Base-by-base conservation (phyloP, 2,888 invertebrate genomes). In the Mimachlamys varia region DNA sequence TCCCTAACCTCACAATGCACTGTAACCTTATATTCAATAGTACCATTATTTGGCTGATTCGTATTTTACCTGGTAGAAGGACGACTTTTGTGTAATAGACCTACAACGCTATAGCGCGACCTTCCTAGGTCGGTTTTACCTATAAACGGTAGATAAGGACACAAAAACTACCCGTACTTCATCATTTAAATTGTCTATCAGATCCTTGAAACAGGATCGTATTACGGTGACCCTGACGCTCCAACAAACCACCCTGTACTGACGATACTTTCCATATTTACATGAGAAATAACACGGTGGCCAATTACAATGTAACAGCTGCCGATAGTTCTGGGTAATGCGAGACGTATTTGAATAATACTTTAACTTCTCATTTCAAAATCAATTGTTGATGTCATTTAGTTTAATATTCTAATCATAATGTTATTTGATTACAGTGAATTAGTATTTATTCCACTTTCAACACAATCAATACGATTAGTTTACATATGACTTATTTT, bases 1-100 rank as follows among this genome's bases (percentile, higher is more conserved):
- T 76, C 33, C 33, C 19, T 33, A 33, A 76, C 76, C 76, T 33
- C 33, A 33, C 76, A 76, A 76, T 76, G 76, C 76, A 76, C 33
- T 27, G 76, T 76, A 76, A 76, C 76, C 15, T 33, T 76, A 76
- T 76, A 76, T 76, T 76, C 76, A 76, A 76, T 76, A 76, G 76
- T 76, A 76, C 76, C 27, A 76, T 76, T 76, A 76, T 76, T 76
- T 22, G 76, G 12, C 22, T 27, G 76, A 33, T 76, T 27, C 33
- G 27, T 76, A 27, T 33, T 76, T 12, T 76, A 10, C 76, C 76
- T 27, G 76, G 13, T 76, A 76, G 76, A 76, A 76, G 76, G 76
- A 27, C 76, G 76, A 76, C 76, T 76, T 76, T 76, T 76, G 12
- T 76, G 33, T 33, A 15, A 22, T 22, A 27, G 76, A 27, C 33